Evolutionary conservation across 2,888 invertebrate genomes (phyloP).

Genomic region (Notocelia uddmanniana): DNA sequence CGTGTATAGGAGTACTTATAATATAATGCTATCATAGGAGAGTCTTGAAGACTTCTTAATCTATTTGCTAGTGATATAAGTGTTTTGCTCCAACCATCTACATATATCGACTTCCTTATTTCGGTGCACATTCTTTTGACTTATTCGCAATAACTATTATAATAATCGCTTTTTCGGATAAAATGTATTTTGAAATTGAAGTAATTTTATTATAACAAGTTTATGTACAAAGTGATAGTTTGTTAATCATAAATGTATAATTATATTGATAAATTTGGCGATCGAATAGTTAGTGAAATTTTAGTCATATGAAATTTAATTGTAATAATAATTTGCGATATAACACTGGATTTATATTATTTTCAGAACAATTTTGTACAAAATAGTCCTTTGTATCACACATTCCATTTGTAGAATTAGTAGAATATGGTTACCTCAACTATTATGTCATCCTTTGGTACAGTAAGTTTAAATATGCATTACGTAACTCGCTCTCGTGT

Average conservation of each 20-base stretch:
- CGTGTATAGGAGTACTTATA: slow-evolving; percentile 27
- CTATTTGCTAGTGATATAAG: slow-evolving; percentile 41
- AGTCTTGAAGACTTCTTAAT: slow-evolving; percentile 57
- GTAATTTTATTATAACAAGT: slow-evolving; percentile 28
- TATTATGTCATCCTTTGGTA: slow-evolving; percentile 2
- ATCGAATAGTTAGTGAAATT: slow-evolving; percentile 47
- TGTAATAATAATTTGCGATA: slow-evolving; percentile 41
- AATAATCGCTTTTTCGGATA: slow-evolving; percentile 38
- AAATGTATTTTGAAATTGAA: slow-evolving; percentile 36
- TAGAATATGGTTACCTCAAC: slow-evolving; percentile 33
- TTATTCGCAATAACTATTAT: slow-evolving; percentile 15
- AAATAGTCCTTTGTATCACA: slow-evolving; percentile 39
- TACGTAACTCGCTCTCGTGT: background rate
- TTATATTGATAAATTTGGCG: slow-evolving; percentile 40
- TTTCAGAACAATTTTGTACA: slow-evolving; percentile 37
- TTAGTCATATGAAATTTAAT: slow-evolving; percentile 30
- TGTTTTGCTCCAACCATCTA: slow-evolving; percentile 53
- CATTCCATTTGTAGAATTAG: slow-evolving; percentile 43
- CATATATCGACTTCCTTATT: slow-evolving; percentile 52
- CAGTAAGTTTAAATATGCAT: background rate
- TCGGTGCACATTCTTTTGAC: slow-evolving; percentile 43
- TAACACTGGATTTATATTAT: slow-evolving; percentile 32
- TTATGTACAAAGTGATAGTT: slow-evolving; percentile 44
- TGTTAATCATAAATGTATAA: slow-evolving; percentile 37
- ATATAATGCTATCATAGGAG: slow-evolving; percentile 55